phyloP scores from a whole-genome alignment of 1,140 invertebrate species.

The Portunus trituberculatus region DNA sequence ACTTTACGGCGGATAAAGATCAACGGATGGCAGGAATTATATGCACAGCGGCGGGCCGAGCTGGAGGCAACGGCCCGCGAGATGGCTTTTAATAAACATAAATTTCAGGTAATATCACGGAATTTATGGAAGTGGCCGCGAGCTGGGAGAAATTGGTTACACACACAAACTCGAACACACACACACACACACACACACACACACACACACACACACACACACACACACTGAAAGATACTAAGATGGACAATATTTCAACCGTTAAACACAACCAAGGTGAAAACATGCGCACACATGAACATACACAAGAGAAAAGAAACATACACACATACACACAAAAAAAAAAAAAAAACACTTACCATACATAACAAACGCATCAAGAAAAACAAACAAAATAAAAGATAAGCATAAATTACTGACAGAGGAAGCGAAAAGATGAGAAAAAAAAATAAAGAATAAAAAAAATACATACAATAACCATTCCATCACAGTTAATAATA shows the following conservation, averaged over 20 bases:
- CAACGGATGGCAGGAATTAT: background rate
- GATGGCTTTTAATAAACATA: conserved; percentile 14
- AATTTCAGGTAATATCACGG: background rate
- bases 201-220: conserved; percentile 20
- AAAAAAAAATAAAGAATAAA: too few species aligned
- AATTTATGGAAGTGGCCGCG: background rate
- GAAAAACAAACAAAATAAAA: background rate
- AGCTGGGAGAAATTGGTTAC: background rate
- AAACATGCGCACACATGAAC: background rate
- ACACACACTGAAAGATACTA: background rate
- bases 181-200: conserved; percentile 20
- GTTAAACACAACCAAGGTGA: background rate
- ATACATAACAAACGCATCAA: background rate
- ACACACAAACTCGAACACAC: background rate
- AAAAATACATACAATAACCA: too few species aligned
- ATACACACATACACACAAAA: background rate
- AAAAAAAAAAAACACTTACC: background rate
- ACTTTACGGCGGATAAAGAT: background rate
- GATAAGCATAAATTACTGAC: too few species aligned
- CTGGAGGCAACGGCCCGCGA: background rate
- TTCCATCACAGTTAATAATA: too few species aligned
- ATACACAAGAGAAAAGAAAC: background rate
- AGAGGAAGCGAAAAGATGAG: background rate
- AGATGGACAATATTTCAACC: too few species aligned
- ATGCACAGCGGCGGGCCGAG: background rate